phyloP scores from a whole-genome alignment of 2,797 vertebrate genomes.

The Epinephelus awoara region DNA sequence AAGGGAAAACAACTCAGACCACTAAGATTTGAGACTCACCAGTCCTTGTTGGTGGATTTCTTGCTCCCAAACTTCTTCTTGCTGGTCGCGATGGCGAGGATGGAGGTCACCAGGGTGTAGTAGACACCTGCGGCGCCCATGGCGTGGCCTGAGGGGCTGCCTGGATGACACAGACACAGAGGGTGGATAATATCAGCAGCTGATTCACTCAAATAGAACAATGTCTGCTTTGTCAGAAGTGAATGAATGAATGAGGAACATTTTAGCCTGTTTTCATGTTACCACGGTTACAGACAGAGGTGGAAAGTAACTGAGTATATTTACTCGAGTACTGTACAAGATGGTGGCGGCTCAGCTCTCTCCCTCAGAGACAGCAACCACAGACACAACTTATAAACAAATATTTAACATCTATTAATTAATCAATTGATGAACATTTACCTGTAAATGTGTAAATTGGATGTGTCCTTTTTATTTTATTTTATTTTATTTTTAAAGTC shows the following conservation, averaged over 20 bases:
- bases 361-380: too few species aligned
- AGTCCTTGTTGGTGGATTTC: constrained; percentile 60
- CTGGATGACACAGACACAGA: constrained; percentile 57
- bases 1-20: constrained; percentile 51
- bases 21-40: constrained; percentile 69
- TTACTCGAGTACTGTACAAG: too few species aligned
- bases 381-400: too few species aligned
- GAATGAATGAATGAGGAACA: neutral
- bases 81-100: constrained; percentile 83
- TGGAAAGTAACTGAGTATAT: neutral
- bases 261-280: neutral
- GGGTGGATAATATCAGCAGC: neutral
- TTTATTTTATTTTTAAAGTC: too few species aligned
- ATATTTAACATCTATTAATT: too few species aligned
- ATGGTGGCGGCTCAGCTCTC: too few species aligned
- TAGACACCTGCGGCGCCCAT: constrained; percentile 97
- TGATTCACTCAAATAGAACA: neutral
- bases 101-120: constrained; percentile 93
- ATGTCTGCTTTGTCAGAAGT: neutral
- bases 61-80: constrained; percentile 66
- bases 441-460: too few species aligned
- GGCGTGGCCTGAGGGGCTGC: constrained; percentile 92
- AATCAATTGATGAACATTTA: too few species aligned
- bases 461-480: too few species aligned
- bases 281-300: neutral